Base-by-base conservation (phyloP, 2,888 invertebrate genomes). In the Ligdia adustata region DNA sequence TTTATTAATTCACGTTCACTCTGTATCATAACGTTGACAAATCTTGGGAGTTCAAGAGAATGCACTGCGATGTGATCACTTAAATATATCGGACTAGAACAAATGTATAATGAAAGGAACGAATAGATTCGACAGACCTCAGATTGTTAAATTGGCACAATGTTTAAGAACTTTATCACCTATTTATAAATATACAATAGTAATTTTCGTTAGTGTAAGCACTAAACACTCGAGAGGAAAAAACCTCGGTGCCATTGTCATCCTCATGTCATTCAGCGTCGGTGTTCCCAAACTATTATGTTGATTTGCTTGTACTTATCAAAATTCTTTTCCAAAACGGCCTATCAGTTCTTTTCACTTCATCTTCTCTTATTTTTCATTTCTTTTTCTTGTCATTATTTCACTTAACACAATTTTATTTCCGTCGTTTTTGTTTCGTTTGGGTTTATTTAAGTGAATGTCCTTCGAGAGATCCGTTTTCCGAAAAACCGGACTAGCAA, bases 391-490 rank as follows among this genome's bases (percentile, higher is more conserved):
- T 71, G 74, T 76, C 81, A 82, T 82, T 75, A 66, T 75, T 80
- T 76, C 83, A 85, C 77, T 73, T 61, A 69, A 77, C 75, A 76
- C 75, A 49, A 55, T 71, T 66, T 76, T 62, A 60, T 69, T 75
- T 78, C 60, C 49, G 62, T 62, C 57, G 57, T 75, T 72, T 66
- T 60, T 66, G 64, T 75, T 62, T 70, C 31, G 58, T 72, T 75
- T 72, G 57, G 56, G 66, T 79, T 76, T 71, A 66, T 82, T 84
- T 82, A 72, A 82, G 84, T 85, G 75, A 78, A 75, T 85, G 79
- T 84, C 88, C 90, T 91, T 91, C 91, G 91, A 91, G 91, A 91
- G 91, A 91, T 91, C 91, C 82, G 84, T 87, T 87, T 80, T 82
- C 71, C 82, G 86, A 84, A 81, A 75, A 82, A 80, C 82, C 77